Conservation (phyloP, 2,888 invertebrate species). For the Thumatha senex region DNA sequence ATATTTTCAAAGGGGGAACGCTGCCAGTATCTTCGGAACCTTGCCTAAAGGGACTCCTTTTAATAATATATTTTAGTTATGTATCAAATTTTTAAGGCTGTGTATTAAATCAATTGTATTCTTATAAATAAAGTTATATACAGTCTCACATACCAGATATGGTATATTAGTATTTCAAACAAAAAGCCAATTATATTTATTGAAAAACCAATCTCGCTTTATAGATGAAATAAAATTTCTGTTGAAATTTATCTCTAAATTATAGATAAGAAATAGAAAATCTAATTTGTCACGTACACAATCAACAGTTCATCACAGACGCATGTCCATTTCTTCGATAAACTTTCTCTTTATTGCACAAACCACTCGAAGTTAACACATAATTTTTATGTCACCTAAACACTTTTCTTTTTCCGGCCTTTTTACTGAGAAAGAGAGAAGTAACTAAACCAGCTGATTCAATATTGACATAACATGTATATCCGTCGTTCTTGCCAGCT, state of each 20-base stretch:
- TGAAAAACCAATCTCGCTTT: neutral
- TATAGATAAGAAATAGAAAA: neutral
- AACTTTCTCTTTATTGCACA: slow-evolving; percentile 21
- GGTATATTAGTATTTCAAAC: too few relatives aligned
- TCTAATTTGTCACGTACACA: neutral
- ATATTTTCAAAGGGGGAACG: too few relatives aligned
- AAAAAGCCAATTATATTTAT: too few relatives aligned
- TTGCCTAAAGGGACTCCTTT: too few relatives aligned
- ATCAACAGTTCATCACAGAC: neutral
- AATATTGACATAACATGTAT: slow-evolving; percentile 26
- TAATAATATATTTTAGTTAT: too few relatives aligned
- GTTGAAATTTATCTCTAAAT: neutral
- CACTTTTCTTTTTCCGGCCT: slow-evolving; percentile 13
- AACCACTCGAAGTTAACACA: slow-evolving; percentile 8
- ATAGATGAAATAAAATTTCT: neutral
- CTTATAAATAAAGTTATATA: too few relatives aligned
- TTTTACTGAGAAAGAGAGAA: too few relatives aligned
- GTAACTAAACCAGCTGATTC: slow-evolving; percentile 35
- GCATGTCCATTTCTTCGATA: slow-evolving; percentile 9
- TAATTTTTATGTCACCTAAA: slow-evolving; percentile 14
- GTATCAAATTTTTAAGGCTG: too few relatives aligned
- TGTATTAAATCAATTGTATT: too few relatives aligned
- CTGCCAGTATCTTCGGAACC: too few relatives aligned
- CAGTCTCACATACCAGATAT: too few relatives aligned
- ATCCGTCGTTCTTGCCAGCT: slow-evolving; percentile 26